Evolutionary conservation across 2,113 vertebrate genomes (phyloP).

Genomic region (Athene noctua): DNA sequence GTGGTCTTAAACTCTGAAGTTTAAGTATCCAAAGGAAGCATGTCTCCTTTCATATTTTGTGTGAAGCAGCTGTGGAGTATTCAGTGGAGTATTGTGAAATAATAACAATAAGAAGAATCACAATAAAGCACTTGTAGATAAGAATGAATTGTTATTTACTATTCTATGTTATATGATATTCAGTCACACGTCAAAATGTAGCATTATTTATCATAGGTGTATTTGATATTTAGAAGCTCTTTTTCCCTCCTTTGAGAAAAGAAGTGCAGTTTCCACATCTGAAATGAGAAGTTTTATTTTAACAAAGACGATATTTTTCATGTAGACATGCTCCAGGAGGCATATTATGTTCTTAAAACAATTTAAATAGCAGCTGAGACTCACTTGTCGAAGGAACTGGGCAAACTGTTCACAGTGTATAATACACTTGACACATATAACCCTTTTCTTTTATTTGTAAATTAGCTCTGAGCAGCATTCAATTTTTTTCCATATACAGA

Average conservation of each 20-base stretch:
- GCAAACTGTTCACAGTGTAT: background rate
- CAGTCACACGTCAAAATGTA: background rate
- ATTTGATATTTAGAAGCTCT: background rate
- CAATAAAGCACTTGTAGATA: background rate
- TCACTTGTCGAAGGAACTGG: background rate
- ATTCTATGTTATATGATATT: background rate
- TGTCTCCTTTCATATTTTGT: background rate
- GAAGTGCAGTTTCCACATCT: background rate
- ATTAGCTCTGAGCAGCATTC: background rate
- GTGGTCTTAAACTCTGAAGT: background rate
- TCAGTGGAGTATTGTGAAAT: background rate
- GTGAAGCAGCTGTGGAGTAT: background rate
- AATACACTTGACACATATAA: background rate
- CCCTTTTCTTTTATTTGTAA: background rate
- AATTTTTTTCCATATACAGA: background rate
- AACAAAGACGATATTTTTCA: background rate
- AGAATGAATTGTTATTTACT: background rate
- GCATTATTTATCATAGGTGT: background rate
- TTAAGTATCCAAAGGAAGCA: background rate
- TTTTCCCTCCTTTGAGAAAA: background rate
- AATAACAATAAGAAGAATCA: background rate
- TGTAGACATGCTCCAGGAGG: background rate
- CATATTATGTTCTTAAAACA: background rate
- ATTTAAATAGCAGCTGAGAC: background rate
- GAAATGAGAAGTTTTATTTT: conserved; percentile 19